Evolutionary conservation across 2,888 invertebrate species (phyloP), one percentile per base, ranked within the genome.

Genomic region (Andrena trimmerana): DNA sequence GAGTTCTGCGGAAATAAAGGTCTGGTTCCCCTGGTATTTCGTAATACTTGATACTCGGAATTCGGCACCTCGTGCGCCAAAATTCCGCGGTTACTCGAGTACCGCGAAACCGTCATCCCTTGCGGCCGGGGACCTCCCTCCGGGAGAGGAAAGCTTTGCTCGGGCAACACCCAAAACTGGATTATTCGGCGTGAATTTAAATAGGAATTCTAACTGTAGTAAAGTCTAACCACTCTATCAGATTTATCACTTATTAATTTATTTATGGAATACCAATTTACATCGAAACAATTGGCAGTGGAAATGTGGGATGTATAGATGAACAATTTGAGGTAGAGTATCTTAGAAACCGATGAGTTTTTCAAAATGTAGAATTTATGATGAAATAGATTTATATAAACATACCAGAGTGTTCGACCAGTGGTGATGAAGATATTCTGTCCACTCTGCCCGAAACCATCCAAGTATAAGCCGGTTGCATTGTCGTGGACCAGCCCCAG

Each of bases 341-440:
- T 42, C 16, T 16, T 42, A 42, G 42, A 1, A 42, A 42, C 42
- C 13, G 42, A 42, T 4, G 13, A 42, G 13, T 4, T 33, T 66
- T 50, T 10, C 2, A 8, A 20, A 68, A 1, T 24, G 8, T 6
- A n/a, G 33, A 42, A 20, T 27, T 36, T 10, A n/a, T 20, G 10
- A 13, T n/a, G 65, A 81, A 78, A 27, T 52, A 68, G 63, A 81
- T 78, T 62, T 67, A 10, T 72, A 57, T 57, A 52, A 70, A 91
- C 94, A 94, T 94, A 97, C 97, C 97, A 97, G 42, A 97, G 97
- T 31, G 97, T 97, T 94, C 96, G 96, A 86, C 96, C 96, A 2
- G 97, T 96, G n/a, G 97, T 95, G 33, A 97, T 96, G 92, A 97
- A 97, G 80, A 97, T 96, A 93, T 97, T 97, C 93, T 97, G 97